phyloP scores from a whole-genome alignment of 37 sponge, comb jelly and placozoan genomes.

The Lycopodina hypogea region DNA sequence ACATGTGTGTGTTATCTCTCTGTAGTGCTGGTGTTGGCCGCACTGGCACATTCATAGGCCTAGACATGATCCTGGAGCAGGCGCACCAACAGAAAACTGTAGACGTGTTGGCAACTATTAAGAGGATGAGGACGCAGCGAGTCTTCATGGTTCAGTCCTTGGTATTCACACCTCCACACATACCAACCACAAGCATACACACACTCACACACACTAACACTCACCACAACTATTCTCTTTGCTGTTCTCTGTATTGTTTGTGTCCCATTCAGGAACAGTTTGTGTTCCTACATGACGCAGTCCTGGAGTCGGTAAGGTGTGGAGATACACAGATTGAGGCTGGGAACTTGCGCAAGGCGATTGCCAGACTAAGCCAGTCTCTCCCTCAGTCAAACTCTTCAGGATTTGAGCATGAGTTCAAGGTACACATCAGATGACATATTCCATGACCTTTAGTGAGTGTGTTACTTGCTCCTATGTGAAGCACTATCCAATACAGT shows the following conservation, averaged over 20 bases:
- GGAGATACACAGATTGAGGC: constrained; percentile 58
- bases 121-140: constrained; percentile 49
- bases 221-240: too few relatives aligned
- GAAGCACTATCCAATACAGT: neutral
- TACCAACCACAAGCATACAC: neutral
- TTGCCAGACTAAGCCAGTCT: constrained; percentile 20
- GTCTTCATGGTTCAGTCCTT: constrained; percentile 72
- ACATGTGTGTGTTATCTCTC: too few relatives aligned
- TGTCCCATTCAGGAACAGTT: constrained; percentile 56
- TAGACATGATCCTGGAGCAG: neutral
- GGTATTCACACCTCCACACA: constrained; percentile 1
- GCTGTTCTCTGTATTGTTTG: neutral
- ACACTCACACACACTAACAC: too few relatives aligned
- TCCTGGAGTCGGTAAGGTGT: constrained; percentile 56
- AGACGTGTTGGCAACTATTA: constrained; percentile 47
- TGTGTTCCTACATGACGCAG: constrained; percentile 62
- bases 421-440: too few relatives aligned
- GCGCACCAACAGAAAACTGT: neutral
- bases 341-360: constrained; percentile 18
- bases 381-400: constrained; percentile 16
- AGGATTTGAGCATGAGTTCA: constrained; percentile 63
- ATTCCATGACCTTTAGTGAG: constrained; percentile 22
- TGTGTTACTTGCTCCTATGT: neutral
- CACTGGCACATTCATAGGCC: neutral
- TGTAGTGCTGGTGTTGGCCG: neutral